Percentiles rank a stretch among this genome's conserved stretches.
These are phyloP conservation scores for Ptilonorhynchus violaceus DNA, from an alignment of 2,113 vertebrate genomes.

Conservation along the genomic window DNA sequence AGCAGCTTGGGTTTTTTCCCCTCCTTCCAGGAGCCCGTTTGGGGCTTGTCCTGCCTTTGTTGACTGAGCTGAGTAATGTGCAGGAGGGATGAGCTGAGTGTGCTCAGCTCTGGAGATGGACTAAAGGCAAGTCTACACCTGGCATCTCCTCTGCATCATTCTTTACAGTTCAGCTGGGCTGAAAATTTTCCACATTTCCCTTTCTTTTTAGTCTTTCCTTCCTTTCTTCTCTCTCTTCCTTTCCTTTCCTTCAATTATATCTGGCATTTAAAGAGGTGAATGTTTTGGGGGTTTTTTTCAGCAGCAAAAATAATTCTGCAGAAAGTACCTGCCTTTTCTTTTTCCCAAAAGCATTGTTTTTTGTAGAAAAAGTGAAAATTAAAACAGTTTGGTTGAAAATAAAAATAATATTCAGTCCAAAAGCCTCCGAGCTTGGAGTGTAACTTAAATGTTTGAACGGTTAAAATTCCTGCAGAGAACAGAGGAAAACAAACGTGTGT, in stretches of 20 bases:
- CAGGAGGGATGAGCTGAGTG: neutral
- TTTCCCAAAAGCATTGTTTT: neutral
- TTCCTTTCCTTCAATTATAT: neutral
- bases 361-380: neutral
- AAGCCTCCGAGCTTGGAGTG: neutral
- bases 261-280: neutral
- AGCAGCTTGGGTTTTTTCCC: neutral
- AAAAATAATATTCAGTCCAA: neutral
- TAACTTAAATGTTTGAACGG: neutral
- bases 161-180: neutral
- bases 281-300: neutral
- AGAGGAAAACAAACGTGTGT: neutral
- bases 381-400: neutral
- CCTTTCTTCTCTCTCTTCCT: neutral
- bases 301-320: neutral
- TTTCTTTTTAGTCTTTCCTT: neutral
- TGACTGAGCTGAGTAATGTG: neutral
- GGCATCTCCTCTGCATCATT: neutral
- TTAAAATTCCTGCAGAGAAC: neutral
- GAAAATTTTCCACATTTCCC: neutral
- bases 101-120: neutral
- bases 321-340: neutral
- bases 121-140: neutral
- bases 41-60: neutral
- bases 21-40: neutral